A percentile compares a stretch with the other conserved stretches of the same genome.
These are phyloP conservation scores for Chelidonichthys spinosus DNA, from an alignment of 2,797 vertebrate species.

Conservation along the genomic window DNA sequence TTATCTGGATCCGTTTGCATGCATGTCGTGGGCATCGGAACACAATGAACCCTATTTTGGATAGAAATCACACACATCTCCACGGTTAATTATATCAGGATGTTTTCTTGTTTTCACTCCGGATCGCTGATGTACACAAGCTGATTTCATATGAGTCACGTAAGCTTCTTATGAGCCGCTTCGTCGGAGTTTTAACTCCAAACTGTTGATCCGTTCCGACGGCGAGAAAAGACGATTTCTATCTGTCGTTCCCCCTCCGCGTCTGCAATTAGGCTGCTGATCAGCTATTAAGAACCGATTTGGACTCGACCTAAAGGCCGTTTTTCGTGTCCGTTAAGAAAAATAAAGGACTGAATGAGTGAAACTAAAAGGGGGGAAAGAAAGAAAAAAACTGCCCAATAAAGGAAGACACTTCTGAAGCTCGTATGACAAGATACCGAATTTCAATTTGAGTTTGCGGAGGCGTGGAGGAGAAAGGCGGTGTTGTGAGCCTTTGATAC, in stretches of 20 bases:
- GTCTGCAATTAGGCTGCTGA: constrained; percentile 11
- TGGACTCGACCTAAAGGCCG: background rate
- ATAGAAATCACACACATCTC: constrained; percentile 26
- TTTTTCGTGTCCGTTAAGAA: constrained; percentile 36
- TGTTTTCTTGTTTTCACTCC: constrained; percentile 34
- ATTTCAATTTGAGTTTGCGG: constrained; percentile 81
- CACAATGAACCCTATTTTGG: constrained; percentile 42
- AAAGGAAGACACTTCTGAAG: constrained; percentile 74
- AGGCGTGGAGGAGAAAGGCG: constrained; percentile 74
- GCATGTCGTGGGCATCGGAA: constrained; percentile 46
- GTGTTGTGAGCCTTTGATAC: constrained; percentile 80
- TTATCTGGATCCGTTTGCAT: constrained; percentile 46
- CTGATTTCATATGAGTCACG: constrained; percentile 64
- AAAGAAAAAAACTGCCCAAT: constrained; percentile 41
- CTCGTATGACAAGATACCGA: constrained; percentile 78
- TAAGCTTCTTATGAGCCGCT: constrained; percentile 59
- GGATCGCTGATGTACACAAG: constrained; percentile 38
- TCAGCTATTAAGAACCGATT: constrained; percentile 9
- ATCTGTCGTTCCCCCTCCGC: constrained; percentile 15
- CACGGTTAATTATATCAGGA: constrained; percentile 23
- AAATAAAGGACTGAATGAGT: constrained; percentile 48
- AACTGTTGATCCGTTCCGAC: constrained; percentile 19
- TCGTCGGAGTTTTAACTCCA: constrained; percentile 19
- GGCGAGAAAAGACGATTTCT: background rate
- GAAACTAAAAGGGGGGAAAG: constrained; percentile 47